Percentiles rank a stretch among this genome's conserved stretches.
Conservation (phyloP, 2,797 vertebrate species). For the Pogonophryne albipinna region DNA sequence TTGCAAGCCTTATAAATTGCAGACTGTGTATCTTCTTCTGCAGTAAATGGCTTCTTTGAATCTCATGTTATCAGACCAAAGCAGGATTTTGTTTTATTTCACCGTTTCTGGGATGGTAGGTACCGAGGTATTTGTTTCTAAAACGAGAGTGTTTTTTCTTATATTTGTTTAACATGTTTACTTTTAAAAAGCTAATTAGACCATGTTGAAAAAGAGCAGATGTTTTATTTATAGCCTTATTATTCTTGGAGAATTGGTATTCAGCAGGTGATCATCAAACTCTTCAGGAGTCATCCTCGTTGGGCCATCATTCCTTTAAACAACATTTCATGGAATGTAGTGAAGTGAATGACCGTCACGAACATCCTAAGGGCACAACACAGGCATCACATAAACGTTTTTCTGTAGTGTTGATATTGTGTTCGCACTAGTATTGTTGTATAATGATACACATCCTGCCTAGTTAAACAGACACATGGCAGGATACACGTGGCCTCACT, state of each 20-base stretch:
- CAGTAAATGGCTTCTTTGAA: too few relatives aligned
- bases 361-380: not conserved
- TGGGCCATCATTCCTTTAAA: not conserved
- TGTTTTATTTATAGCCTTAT: not conserved
- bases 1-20: not conserved
- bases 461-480: not conserved
- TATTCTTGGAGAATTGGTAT: not conserved
- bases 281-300: not conserved
- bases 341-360: not conserved
- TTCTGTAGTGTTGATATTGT: not conserved
- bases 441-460: not conserved
- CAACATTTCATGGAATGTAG: not conserved
- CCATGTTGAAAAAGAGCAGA: not conserved
- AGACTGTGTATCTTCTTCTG: not conserved
- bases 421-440: not conserved
- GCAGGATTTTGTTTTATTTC: too few relatives aligned
- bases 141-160: too few relatives aligned
- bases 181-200: not conserved
- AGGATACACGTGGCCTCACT: constrained; percentile 29
- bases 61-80: too few relatives aligned
- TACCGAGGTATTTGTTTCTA: too few relatives aligned
- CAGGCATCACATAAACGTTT: not conserved
- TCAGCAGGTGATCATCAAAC: not conserved
- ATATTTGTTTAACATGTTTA: too few relatives aligned
- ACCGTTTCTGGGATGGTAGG: too few relatives aligned